A percentile compares a stretch with the other conserved stretches of the same genome.
Conservation (phyloP, 2,888 invertebrate genomes). For the Achlya flavicornis region DNA sequence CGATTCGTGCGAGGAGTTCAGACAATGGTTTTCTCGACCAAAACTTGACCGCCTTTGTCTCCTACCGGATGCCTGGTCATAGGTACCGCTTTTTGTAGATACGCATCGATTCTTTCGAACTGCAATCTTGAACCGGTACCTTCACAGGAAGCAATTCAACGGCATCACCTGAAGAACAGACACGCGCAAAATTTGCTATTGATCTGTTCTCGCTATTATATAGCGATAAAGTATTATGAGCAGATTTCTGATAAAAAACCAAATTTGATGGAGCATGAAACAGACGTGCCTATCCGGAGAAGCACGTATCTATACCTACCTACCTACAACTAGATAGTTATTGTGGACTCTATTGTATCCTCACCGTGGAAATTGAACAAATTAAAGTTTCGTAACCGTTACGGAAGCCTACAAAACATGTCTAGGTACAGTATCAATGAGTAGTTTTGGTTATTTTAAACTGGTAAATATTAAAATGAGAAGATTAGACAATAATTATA, state of each 20-base stretch:
- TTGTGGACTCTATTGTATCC: slow-evolving; percentile 49
- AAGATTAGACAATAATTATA: neutral
- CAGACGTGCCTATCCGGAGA: slow-evolving; percentile 35
- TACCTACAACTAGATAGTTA: slow-evolving; percentile 20
- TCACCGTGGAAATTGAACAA: slow-evolving; percentile 57
- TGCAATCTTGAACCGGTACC: neutral
- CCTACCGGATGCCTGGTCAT: neutral
- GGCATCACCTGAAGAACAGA: neutral
- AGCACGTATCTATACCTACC: slow-evolving; percentile 39
- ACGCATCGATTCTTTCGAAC: neutral
- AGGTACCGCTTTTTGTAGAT: neutral
- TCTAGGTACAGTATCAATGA: slow-evolving; percentile 24
- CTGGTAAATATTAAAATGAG: slow-evolving; percentile 2
- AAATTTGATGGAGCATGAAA: slow-evolving; percentile 40
- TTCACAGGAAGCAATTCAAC: neutral
- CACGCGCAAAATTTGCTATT: slow-evolving; percentile 9
- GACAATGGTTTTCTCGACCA: neutral
- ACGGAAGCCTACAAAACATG: slow-evolving; percentile 43
- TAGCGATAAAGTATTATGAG: slow-evolving; percentile 12
- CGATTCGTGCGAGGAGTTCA: too few species aligned
- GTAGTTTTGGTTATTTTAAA: slow-evolving; percentile 17
- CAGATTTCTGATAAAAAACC: slow-evolving; percentile 10
- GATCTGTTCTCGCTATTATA: neutral
- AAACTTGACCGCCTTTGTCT: neutral
- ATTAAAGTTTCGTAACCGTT: slow-evolving; percentile 59